phyloP scores from a whole-genome alignment of 2,797 vertebrate species.

The Alcedo atthis region DNA sequence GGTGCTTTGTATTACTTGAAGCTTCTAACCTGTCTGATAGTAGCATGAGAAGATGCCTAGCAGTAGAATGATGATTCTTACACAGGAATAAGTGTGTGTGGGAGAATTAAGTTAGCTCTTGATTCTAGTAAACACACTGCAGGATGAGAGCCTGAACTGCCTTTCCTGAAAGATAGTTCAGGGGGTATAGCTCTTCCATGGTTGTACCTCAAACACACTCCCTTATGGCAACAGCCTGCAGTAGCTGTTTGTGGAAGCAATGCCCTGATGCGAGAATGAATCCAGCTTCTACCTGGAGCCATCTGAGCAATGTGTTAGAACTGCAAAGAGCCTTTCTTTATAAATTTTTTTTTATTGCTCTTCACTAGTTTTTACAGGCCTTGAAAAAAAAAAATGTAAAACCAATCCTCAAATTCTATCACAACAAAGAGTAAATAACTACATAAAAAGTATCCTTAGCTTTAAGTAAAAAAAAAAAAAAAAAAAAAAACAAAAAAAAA shows the following conservation, averaged over 20 bases:
- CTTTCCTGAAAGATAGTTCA: background rate
- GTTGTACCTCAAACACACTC: background rate
- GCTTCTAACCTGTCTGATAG: background rate
- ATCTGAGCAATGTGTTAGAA: background rate
- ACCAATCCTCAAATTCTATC: background rate
- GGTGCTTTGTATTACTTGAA: background rate
- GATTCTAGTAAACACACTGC: background rate
- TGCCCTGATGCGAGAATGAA: background rate
- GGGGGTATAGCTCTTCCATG: background rate
- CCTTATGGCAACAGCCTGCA: background rate
- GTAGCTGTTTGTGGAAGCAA: background rate
- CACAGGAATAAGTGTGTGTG: background rate
- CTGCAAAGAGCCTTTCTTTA: background rate
- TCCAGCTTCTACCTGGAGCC: background rate
- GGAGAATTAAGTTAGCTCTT: background rate
- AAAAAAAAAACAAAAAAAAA: too few species aligned
- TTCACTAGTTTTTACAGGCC: background rate
- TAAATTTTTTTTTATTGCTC: conserved; percentile 21
- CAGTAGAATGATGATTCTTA: background rate
- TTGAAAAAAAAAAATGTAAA: conserved; percentile 25
- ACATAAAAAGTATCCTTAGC: background rate
- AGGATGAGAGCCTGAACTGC: background rate
- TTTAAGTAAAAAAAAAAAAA: conserved; percentile 16
- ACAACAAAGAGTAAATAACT: background rate
- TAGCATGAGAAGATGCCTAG: rapidly evolving